These are phyloP conservation scores for Pseudomyrmex dendroicus DNA, from an alignment of 1,140 invertebrate genomes.

Conservation along the genomic window DNA sequence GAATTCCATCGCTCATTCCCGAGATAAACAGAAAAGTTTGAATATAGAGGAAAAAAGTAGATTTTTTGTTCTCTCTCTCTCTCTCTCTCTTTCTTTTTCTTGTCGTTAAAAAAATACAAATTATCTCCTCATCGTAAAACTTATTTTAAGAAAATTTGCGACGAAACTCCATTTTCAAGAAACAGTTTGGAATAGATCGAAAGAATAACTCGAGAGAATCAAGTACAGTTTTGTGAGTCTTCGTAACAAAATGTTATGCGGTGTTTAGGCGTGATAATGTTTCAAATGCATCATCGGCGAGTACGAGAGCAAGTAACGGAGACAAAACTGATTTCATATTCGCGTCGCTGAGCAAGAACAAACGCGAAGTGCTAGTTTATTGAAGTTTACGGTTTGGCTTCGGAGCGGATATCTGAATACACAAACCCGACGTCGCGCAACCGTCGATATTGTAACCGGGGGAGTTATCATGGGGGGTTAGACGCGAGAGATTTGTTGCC, in stretches of 20 bases:
- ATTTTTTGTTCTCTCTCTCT: not conserved
- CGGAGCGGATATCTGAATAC: constrained; percentile 46
- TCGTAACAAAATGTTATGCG: no score
- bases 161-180: not conserved
- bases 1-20: not conserved
- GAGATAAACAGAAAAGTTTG: not conserved
- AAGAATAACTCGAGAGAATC: not conserved
- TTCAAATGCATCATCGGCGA: not conserved
- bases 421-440: constrained; percentile 11
- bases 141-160: no score
- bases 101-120: no score
- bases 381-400: constrained; percentile 55
- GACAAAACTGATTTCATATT: not conserved
- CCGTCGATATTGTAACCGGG: not conserved
- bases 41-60: not conserved
- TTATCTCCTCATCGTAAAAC: no score
- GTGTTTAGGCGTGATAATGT: not conserved
- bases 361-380: constrained; percentile 37
- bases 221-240: no score
- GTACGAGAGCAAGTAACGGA: no score
- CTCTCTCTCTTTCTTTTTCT: no score
- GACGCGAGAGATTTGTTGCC: constrained; percentile 45
- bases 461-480: constrained; percentile 25
- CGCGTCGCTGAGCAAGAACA: constrained; percentile 39
- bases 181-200: not conserved